phyloP scores from a whole-genome alignment of 2,797 vertebrate genomes.

The Malacoraja senta region DNA sequence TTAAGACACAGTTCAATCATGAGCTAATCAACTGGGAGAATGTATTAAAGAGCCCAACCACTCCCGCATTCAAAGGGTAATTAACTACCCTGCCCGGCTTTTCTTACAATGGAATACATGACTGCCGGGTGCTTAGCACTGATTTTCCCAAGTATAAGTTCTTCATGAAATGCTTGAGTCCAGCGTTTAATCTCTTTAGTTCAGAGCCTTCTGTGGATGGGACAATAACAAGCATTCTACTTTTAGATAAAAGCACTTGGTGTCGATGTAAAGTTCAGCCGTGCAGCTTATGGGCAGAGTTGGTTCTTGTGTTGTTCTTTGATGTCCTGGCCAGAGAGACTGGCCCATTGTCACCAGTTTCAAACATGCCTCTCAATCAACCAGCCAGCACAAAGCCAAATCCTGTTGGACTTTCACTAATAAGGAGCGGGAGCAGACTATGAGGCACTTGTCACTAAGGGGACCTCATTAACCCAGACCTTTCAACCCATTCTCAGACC shows the following conservation, averaged over 20 bases:
- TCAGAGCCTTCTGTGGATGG: background rate
- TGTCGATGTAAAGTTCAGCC: background rate
- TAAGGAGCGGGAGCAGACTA: background rate
- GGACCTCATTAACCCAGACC: slow-evolving; percentile 6
- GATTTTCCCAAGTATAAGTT: background rate
- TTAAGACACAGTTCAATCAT: background rate
- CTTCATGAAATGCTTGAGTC: background rate
- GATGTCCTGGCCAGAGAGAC: background rate
- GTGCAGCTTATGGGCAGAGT: background rate
- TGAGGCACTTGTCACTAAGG: background rate
- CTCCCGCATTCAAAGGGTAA: background rate
- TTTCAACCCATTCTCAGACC: background rate
- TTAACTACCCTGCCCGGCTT: background rate
- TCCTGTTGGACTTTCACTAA: background rate
- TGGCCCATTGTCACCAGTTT: background rate
- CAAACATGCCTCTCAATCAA: background rate
- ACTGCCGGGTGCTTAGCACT: too few relatives aligned
- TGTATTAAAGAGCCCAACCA: background rate
- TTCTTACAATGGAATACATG: too few relatives aligned
- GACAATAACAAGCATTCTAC: background rate
- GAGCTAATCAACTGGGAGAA: background rate
- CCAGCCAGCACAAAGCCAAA: background rate
- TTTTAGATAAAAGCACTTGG: background rate
- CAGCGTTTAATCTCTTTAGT: background rate
- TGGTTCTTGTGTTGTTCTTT: background rate